Percentiles rank a stretch among this genome's conserved stretches.
These are phyloP conservation scores for Lacanobia oleracea DNA, from an alignment of 2,888 invertebrate species.

Conservation along the genomic window DNA sequence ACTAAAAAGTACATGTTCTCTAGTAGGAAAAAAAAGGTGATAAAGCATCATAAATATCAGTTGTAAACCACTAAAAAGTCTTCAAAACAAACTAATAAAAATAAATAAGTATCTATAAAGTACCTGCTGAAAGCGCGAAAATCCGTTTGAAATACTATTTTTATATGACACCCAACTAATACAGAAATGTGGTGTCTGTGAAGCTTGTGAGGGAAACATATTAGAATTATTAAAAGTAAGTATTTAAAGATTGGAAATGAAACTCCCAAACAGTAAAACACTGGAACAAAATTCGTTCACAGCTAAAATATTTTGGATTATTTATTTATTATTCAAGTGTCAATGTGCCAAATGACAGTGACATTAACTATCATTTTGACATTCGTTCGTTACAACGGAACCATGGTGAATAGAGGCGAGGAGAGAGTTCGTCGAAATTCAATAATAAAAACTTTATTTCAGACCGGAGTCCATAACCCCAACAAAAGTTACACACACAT, in stretches of 20 bases:
- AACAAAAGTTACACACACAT: too few relatives aligned
- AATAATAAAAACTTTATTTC: too few relatives aligned
- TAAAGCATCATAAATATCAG: not conserved
- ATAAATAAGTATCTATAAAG: not conserved
- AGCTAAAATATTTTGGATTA: too few relatives aligned
- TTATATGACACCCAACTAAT: slow-evolving; percentile 71
- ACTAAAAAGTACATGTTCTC: too few relatives aligned
- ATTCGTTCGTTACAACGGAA: too few relatives aligned
- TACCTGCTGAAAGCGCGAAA: slow-evolving; percentile 77
- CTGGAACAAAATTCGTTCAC: not conserved
- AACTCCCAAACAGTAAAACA: not conserved
- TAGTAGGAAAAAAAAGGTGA: too few relatives aligned
- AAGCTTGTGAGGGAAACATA: slow-evolving; percentile 30
- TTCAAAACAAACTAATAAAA: not conserved
- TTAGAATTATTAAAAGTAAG: not conserved
- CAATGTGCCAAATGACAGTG: too few relatives aligned
- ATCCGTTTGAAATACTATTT: slow-evolving; percentile 73
- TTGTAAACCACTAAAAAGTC: not conserved
- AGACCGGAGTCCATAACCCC: too few relatives aligned
- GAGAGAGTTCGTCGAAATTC: too few relatives aligned
- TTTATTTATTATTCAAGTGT: too few relatives aligned
- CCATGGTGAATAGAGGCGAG: too few relatives aligned
- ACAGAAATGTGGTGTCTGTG: slow-evolving; percentile 58
- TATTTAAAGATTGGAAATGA: not conserved
- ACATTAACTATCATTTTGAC: too few relatives aligned